These are phyloP conservation scores for Charadrius vociferus DNA, from an alignment of 2,113 vertebrate genomes.

Conservation along the genomic window DNA sequence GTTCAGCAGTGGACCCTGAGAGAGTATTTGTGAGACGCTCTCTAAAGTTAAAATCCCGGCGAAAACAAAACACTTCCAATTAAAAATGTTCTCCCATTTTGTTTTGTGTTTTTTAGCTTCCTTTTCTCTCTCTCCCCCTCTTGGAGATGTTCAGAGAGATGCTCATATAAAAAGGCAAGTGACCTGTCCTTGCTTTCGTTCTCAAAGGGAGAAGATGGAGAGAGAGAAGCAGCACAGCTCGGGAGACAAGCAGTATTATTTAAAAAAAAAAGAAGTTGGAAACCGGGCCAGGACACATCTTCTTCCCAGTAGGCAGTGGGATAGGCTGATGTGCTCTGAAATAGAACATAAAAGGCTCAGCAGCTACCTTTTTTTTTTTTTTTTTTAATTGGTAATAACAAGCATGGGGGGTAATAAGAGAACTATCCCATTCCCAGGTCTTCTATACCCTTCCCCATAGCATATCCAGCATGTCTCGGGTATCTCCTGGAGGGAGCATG, in stretches of 20 bases:
- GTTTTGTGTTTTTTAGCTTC: slow-evolving; percentile 18
- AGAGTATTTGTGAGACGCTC: slow-evolving; percentile 56
- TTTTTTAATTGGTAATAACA: background rate
- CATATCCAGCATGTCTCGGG: background rate
- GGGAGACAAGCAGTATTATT: background rate
- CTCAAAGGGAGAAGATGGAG: slow-evolving; percentile 30
- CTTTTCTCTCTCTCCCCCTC: slow-evolving; percentile 59
- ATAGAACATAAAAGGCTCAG: background rate
- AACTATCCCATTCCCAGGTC: background rate
- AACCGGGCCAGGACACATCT: background rate
- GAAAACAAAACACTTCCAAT: slow-evolving; percentile 78
- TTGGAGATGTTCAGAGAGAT: slow-evolving; percentile 48
- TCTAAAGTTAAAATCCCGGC: slow-evolving; percentile 72
- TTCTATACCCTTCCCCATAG: background rate
- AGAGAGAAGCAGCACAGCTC: slow-evolving; percentile 14
- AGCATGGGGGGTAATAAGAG: background rate
- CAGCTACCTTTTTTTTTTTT: no score
- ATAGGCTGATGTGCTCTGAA: background rate
- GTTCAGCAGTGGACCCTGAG: slow-evolving; percentile 49
- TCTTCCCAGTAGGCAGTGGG: slow-evolving; percentile 5
- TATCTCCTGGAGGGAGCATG: background rate
- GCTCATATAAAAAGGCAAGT: slow-evolving; percentile 66
- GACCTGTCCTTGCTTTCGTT: slow-evolving; percentile 78
- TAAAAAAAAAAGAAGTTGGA: background rate
- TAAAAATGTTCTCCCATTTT: slow-evolving; percentile 70